Evolutionary conservation across 2,888 invertebrate species (phyloP), one percentile per base, ranked within the genome.

Genomic region (Calliphora vomitoria): DNA sequence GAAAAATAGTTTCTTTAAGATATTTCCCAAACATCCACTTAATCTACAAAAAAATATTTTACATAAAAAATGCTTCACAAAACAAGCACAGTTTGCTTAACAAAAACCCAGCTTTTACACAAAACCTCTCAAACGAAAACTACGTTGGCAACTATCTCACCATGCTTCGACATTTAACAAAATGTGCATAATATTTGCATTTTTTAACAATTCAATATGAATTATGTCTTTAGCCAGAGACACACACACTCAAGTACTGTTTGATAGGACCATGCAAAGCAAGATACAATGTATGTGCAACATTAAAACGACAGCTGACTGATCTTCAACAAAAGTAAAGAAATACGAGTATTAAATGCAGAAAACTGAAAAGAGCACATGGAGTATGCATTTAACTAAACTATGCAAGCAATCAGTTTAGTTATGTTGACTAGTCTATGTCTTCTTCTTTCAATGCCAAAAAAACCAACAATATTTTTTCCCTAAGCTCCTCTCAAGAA

Each of bases 261-360:
- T 62, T 69, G 41, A 68, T 69, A 53, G 18, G 55, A 58, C 10
- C 66, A 79, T 66, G 66, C 66, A 31, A 68, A 60, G 15, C 41
- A 0, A 13, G 20, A 60, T 50, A 47, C 80, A 64, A 71, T 62
- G 50, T 50, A 53, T 76, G 80, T 72, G 66, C 80, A 76, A 82
- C 38, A 68, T 79, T 74, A 55, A 85, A 76, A 71, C 80, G 88
- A 88, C 88, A 88, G 82, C 80, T 88, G 88, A 88, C 66, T 85
- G 88, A 85, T 88, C 83, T 71, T 83, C 18, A 76, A 80, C 50
- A 76, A 80, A 75, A 71, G 53, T 75, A 41, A 72, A 80, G 74
- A 69, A 71, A 31, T 62, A 62, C 62, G 31, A 64, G 31, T 31
- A 31, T 50, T 68, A 58, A n/a, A 50, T 62, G 62, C 68, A 72